A percentile compares a stretch with the other conserved stretches of the same genome.
Conservation (phyloP, 2,797 vertebrate species). For the Anas georgica region DNA sequence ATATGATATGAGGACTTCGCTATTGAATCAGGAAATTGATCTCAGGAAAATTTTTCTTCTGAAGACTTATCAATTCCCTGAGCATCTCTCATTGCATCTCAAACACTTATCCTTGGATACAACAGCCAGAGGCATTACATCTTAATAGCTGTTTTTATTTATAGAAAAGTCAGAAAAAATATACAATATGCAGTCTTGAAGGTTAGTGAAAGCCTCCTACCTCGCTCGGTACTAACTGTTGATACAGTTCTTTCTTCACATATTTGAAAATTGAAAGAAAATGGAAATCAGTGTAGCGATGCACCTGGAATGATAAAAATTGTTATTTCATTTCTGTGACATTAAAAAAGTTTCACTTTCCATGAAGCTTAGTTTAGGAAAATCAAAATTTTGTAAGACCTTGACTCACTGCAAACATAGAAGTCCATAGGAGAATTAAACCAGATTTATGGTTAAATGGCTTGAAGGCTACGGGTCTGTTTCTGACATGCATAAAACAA, state of each 20-base stretch:
- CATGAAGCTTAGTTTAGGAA: background rate
- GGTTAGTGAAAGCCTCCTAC: background rate
- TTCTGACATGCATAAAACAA: background rate
- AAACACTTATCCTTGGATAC: background rate
- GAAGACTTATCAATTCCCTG: background rate
- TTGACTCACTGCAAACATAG: background rate
- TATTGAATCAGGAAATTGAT: slow-evolving; percentile 50
- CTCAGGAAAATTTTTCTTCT: background rate
- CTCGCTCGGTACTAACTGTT: background rate
- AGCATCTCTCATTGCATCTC: background rate
- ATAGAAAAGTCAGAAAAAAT: background rate
- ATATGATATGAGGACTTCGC: slow-evolving; percentile 3
- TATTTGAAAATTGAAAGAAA: background rate
- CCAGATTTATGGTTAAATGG: background rate
- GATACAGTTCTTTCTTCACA: background rate
- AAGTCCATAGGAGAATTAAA: background rate
- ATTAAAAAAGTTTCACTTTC: background rate
- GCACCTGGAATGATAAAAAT: background rate
- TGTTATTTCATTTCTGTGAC: background rate
- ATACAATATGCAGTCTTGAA: background rate
- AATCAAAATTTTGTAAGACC: background rate
- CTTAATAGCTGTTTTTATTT: slow-evolving; percentile 14
- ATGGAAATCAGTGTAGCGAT: background rate
- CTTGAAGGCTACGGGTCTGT: background rate
- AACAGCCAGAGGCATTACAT: background rate